phyloP scores from a whole-genome alignment of 2,113 vertebrate species.

The Galemys pyrenaicus region DNA sequence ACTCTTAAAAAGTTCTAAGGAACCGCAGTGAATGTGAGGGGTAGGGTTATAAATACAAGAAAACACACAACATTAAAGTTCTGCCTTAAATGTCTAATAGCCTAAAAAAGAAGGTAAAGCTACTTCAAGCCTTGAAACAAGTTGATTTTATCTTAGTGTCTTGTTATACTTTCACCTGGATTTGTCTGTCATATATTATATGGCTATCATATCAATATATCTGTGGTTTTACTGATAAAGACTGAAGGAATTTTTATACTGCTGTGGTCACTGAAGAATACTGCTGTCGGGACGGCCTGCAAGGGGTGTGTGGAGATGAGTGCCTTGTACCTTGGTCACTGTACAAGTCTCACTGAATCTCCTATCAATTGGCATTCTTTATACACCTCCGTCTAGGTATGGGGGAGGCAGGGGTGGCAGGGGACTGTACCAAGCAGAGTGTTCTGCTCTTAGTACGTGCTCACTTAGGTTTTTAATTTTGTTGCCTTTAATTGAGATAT shows the following conservation, averaged over 20 bases:
- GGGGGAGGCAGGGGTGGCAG: not conserved
- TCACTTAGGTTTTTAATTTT: not conserved
- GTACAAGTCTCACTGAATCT: accelerated
- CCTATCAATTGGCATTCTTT: not conserved
- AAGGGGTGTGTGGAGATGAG: not conserved
- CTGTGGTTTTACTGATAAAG: not conserved
- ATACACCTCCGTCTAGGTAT: too few species aligned
- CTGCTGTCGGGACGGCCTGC: not conserved
- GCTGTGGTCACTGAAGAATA: not conserved
- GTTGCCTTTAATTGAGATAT: not conserved
- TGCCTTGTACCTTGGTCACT: not conserved
- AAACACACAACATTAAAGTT: not conserved
- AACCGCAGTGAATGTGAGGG: not conserved
- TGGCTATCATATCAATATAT: not conserved
- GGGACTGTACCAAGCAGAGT: not conserved
- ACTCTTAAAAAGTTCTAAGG: not conserved
- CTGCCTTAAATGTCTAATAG: not conserved
- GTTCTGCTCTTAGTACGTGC: not conserved
- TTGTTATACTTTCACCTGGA: not conserved
- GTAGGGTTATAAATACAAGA: not conserved
- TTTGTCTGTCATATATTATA: not conserved
- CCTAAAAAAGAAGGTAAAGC: not conserved
- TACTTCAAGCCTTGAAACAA: not conserved
- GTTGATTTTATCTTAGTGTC: not conserved
- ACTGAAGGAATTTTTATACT: not conserved